Conservation (phyloP, 2,113 vertebrate genomes). For the Glaucomys volans region DNA sequence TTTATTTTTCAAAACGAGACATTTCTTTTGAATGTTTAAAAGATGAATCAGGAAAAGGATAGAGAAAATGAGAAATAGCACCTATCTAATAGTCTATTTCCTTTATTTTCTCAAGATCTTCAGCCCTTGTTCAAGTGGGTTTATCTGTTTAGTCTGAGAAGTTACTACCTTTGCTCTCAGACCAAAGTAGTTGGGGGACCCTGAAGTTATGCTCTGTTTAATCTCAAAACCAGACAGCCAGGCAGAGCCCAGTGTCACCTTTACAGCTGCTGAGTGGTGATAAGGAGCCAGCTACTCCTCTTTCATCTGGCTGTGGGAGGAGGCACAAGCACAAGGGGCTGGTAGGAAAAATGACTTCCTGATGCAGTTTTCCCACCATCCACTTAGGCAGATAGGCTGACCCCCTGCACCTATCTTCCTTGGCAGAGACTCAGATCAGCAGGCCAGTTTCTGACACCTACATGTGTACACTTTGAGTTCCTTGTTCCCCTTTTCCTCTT, state of each 20-base stretch:
- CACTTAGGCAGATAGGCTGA: background rate
- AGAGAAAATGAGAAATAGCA: background rate
- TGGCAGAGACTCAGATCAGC: slow-evolving; percentile 18
- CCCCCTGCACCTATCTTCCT: background rate
- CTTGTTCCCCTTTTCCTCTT: background rate
- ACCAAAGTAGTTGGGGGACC: background rate
- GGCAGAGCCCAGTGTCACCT: slow-evolving; percentile 1
- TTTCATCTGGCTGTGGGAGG: background rate
- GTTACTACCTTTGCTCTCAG: background rate
- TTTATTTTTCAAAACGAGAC: slow-evolving; percentile 41
- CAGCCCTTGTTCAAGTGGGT: background rate
- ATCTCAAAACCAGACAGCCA: slow-evolving; percentile 22
- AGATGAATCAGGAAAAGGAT: background rate
- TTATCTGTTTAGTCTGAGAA: slow-evolving; percentile 23
- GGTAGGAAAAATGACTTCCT: background rate
- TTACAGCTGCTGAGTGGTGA: background rate
- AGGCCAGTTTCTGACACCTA: background rate
- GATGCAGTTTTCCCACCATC: background rate
- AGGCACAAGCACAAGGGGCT: background rate
- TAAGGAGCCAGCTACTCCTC: background rate
- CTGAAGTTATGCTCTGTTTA: background rate
- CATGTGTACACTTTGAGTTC: accelerated
- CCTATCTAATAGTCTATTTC: background rate
- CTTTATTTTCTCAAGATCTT: background rate
- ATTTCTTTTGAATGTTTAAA: background rate